Evolutionary conservation across 2,797 vertebrate genomes (phyloP), one percentile per base, ranked within the genome.

Genomic region (Gila robusta): DNA sequence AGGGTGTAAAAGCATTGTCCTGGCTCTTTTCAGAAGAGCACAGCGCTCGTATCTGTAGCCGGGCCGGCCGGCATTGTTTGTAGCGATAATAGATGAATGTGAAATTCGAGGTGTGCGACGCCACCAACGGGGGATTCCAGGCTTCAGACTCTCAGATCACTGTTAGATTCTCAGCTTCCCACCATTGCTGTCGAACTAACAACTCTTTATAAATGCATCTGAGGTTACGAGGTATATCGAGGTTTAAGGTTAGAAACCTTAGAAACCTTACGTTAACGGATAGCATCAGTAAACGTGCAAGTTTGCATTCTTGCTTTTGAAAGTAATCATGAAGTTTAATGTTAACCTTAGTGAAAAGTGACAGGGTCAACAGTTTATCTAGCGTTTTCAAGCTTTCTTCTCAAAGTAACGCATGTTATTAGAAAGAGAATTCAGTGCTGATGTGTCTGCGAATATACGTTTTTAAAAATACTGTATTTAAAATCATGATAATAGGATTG

Each of bases 91-190:
- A 54, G 86, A 77, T 7, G 3, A 39, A 80, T 28, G 11, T 89
- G 87, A 89, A 90, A 89, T 86, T 26, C 87, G 87, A 90, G 81
- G 73, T 86, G 81, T 21, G 39, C 35, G 37, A 32, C 28, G 77
- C 54, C 59, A 62, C 71, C 47, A 21, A 26, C 19, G 49, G 86
- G 89, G 86, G 86, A 87, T 89, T 89, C 88, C 86, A 66, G 44
- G 37, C 11, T 14, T 73, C 64, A 76, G 19, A 71, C 19, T 8
- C n/a, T 47, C 39, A 16, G 71, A 37, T 83, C 56, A 9, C 17
- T 6, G 8, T 19, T 26, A 64, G 14, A 9, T 4, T 21, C 28
- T 73, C 69, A 73, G 81, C n/a, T 73, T 64, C 70, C 52, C 49
- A 49, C 26, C 39, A 8, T n/a, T 2, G 23, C 19, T 32, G 23